Conservation (phyloP, 2,888 invertebrate species). For the Andrena minutula region DNA sequence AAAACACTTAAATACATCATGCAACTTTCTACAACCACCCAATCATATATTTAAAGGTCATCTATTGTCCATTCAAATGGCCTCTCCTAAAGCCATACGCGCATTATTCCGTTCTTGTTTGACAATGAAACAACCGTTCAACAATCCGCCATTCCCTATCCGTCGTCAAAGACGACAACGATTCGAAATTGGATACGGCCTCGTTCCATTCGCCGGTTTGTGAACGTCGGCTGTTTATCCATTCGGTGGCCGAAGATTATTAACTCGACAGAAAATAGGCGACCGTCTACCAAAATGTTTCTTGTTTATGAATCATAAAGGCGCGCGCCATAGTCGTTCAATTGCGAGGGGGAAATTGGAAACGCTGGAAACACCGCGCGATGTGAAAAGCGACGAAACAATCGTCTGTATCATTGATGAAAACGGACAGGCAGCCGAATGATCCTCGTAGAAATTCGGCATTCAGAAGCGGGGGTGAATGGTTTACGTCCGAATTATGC, state of each 20-base stretch:
- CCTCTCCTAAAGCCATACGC: too few relatives aligned
- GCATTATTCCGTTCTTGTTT: too few relatives aligned
- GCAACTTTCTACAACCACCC: too few relatives aligned
- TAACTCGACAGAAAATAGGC: conserved; percentile 35
- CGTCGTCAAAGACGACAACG: neutral
- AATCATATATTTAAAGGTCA: too few relatives aligned
- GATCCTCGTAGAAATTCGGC: conserved; percentile 14
- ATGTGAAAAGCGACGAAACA: conserved; percentile 32
- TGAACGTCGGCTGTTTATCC: conserved; percentile 20
- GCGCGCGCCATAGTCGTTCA: conserved; percentile 21
- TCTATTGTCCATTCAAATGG: too few relatives aligned
- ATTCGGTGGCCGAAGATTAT: conserved; percentile 15
- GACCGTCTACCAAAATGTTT: conserved; percentile 39
- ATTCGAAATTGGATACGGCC: neutral
- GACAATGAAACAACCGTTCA: neutral
- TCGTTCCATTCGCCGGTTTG: conserved; percentile 12
- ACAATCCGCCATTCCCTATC: neutral
- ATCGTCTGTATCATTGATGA: neutral
- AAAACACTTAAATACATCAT: too few relatives aligned
- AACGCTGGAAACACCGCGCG: conserved; percentile 36
- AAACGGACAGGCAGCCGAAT: conserved; percentile 17
- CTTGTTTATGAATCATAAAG: conserved; percentile 54
- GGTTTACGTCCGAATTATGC: conserved; percentile 22
- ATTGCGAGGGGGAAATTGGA: conserved; percentile 50
- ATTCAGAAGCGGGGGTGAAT: neutral